Evolutionary conservation across 37 sponge, comb jelly and placozoan genomes (phyloP).

Genomic region (Mnemiopsis leidyi): DNA sequence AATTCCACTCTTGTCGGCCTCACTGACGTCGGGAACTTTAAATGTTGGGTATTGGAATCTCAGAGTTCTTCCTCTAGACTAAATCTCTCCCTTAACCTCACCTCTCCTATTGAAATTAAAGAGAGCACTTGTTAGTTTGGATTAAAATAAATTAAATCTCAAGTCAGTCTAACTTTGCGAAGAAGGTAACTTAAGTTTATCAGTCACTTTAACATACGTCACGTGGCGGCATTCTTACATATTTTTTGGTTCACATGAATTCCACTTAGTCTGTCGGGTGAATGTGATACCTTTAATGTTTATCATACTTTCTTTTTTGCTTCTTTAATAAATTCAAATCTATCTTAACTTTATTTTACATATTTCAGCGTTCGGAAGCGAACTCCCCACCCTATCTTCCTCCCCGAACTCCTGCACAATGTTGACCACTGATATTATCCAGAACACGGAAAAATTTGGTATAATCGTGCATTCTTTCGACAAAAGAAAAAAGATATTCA

Average conservation of each 20-base stretch:
- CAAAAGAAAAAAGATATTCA: neutral
- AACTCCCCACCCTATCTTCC: slow-evolving; percentile 11
- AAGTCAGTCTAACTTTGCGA: too few species aligned
- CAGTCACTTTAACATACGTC: too few species aligned
- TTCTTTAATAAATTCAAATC: neutral
- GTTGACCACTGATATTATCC: neutral
- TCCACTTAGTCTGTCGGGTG: too few species aligned
- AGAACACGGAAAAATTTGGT: neutral
- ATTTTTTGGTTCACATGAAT: too few species aligned
- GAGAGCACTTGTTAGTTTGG: neutral
- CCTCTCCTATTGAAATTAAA: neutral
- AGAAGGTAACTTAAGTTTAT: too few species aligned
- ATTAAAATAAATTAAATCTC: too few species aligned
- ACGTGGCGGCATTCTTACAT: too few species aligned
- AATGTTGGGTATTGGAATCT: neutral
- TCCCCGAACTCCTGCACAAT: slow-evolving; percentile 15
- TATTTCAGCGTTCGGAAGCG: slow-evolving; percentile 11
- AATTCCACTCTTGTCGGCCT: slow-evolving; percentile 15
- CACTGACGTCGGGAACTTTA: neutral
- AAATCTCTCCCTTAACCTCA: neutral
- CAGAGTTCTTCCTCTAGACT: neutral
- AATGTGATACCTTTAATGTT: too few species aligned
- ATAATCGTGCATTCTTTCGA: neutral
- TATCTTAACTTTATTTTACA: too few species aligned
- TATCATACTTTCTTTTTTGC: too few species aligned